phyloP scores from a whole-genome alignment of 2,888 invertebrate species.

The Chloroclystis v-ata region DNA sequence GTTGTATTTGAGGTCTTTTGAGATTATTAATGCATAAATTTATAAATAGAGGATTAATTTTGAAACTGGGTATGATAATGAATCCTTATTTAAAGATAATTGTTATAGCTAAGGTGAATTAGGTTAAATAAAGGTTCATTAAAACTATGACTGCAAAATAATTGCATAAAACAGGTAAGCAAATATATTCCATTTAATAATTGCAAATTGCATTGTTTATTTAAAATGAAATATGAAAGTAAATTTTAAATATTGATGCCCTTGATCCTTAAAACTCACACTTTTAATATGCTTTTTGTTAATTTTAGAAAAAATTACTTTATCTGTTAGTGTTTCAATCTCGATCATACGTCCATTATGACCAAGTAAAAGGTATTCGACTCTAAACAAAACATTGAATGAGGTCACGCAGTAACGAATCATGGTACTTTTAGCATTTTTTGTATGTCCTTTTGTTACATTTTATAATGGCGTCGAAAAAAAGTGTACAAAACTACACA shows the following conservation, averaged over 20 bases:
- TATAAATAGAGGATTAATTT: too few species aligned
- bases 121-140: conserved; percentile 1
- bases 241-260: too few species aligned
- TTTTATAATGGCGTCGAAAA: conserved; percentile 40
- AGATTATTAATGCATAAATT: too few species aligned
- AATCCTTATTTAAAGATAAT: background rate
- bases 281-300: too few species aligned
- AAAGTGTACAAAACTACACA: conserved; percentile 42
- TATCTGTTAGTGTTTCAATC: too few species aligned
- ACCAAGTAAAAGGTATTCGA: conserved; percentile 3
- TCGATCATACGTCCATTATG: background rate
- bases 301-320: too few species aligned
- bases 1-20: too few species aligned
- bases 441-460: conserved; percentile 37
- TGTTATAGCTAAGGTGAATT: conserved; percentile 1
- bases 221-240: too few species aligned
- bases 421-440: conserved; percentile 26
- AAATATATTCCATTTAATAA: background rate
- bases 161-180: conserved; percentile 11
- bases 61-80: too few species aligned
- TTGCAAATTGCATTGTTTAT: too few species aligned
- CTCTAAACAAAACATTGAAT: conserved; percentile 15
- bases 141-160: conserved; percentile 4
- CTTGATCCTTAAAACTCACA: too few species aligned
- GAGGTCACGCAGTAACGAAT: conserved; percentile 23